These are phyloP conservation scores for Apus apus DNA, from an alignment of 2,113 vertebrate genomes.

Conservation along the genomic window DNA sequence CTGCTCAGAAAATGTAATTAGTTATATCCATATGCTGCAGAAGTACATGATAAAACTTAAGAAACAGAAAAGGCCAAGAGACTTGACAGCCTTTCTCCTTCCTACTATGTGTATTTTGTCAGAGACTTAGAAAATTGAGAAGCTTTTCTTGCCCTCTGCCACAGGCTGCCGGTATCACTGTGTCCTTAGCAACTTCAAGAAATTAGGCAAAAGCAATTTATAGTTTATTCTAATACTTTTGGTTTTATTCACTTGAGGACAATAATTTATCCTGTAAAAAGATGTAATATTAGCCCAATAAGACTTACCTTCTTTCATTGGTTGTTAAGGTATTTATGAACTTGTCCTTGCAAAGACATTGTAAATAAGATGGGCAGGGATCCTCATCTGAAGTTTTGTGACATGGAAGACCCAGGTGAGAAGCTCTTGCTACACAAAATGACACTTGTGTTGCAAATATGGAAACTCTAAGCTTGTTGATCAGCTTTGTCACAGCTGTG, in stretches of 20 bases:
- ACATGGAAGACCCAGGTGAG: background rate
- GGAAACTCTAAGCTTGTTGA: background rate
- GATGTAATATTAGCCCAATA: background rate
- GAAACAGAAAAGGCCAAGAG: slow-evolving; percentile 15
- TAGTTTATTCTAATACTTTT: background rate
- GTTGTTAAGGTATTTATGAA: background rate
- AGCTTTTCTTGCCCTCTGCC: slow-evolving; percentile 32
- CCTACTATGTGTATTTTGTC: background rate
- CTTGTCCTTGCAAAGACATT: background rate
- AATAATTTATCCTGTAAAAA: background rate
- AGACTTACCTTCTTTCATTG: background rate
- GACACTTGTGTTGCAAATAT: background rate
- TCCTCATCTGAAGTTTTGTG: background rate
- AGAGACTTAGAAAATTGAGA: background rate
- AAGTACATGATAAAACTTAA: slow-evolving; percentile 28
- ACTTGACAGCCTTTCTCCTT: slow-evolving; percentile 3
- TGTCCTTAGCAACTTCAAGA: background rate
- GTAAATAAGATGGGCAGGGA: background rate
- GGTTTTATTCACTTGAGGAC: background rate
- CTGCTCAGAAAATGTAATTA: slow-evolving; percentile 61
- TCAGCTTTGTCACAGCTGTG: background rate
- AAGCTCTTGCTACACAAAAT: background rate
- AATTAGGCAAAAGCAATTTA: background rate
- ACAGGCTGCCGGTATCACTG: background rate
- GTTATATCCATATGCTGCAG: slow-evolving; percentile 56